Evolutionary conservation across 2,113 vertebrate genomes (phyloP), one percentile per base, ranked within the genome.

Genomic region (Pomatorhinus ruficollis): DNA sequence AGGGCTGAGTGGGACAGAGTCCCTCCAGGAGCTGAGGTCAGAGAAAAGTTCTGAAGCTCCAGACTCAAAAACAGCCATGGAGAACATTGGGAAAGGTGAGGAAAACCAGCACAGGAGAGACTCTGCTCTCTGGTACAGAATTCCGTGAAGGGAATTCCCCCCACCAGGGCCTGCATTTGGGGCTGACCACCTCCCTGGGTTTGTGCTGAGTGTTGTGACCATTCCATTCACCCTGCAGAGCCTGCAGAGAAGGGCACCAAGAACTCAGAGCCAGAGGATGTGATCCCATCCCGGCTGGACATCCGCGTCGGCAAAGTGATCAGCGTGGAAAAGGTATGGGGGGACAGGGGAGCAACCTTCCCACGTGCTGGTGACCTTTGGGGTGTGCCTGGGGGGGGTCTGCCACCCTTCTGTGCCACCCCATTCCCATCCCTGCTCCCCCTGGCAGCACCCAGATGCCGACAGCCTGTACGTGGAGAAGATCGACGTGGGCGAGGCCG

Each of bases 381-480:
- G 49, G 2, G 15, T 3, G 17, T 14, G 3, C 22, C 15, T 4
- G 6, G 3, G 2, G 47, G 56, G 47, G 52, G 21, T 8, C 56
- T 89, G 16, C 7, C 49, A 6, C 24, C 18, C 16, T 50, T 27
- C 31, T 37, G 2, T 61, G 45, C 24, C 53, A 11, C 31, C 24
- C 35, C 74, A 11, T 7, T 12, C 2, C 77, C 54, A 72, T 12
- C 70, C 33, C 44, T 63, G 17, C 79, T 76, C 35, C 33, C 80
- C 68, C 66, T 22, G 87, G 35, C 97, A 99, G 99, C 99, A 99
- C 89, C 99, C 99, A 0, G 99, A 99, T 0, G 99, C 99, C 1
- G 98, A 99, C 87, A 99, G 98, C 8, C 98, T 99, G 31, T 99
- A 99, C 12, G 98, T 99, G 97, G 99, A 99, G 98, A 98, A 98